phyloP scores from a whole-genome alignment of 2,888 invertebrate genomes.

The Brachyopa scutellaris region DNA sequence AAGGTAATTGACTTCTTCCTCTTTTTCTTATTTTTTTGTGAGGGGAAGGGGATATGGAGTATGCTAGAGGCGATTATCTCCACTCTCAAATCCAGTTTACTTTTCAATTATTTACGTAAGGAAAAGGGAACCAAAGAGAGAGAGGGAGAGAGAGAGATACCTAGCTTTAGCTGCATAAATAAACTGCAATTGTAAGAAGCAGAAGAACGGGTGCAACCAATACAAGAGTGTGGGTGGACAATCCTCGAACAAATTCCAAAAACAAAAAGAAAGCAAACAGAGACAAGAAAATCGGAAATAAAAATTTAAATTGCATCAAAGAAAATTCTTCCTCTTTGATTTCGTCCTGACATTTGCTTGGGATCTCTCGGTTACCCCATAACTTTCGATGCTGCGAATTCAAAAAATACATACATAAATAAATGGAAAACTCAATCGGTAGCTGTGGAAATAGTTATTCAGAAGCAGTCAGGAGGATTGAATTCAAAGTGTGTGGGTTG shows the following conservation, averaged over 20 bases:
- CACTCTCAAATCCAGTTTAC: not conserved
- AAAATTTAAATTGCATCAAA: slow-evolving; percentile 65
- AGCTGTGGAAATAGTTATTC: not conserved
- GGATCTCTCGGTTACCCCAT: no score
- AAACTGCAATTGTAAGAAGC: no score
- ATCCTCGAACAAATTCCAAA: slow-evolving; percentile 14
- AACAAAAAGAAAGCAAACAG: not conserved
- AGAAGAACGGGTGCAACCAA: no score
- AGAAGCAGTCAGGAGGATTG: slow-evolving; percentile 20
- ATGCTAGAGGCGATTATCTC: slow-evolving; percentile 30
- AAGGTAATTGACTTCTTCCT: no score
- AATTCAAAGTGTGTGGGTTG: slow-evolving; percentile 1
- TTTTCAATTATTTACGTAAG: slow-evolving; percentile 55
- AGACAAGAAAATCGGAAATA: slow-evolving; percentile 35
- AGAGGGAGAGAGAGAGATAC: no score
- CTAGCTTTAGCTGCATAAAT: slow-evolving; percentile 54
- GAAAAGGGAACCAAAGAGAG: slow-evolving; percentile 49
- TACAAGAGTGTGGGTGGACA: slow-evolving; percentile 40
- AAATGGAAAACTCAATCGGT: slow-evolving; percentile 10
- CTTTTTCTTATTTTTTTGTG: no score
- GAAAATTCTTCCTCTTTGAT: slow-evolving; percentile 53
- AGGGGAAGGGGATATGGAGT: slow-evolving; percentile 42
- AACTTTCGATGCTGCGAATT: not conserved
- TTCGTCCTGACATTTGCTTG: slow-evolving; percentile 55
- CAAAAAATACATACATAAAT: not conserved